Evolutionary conservation across 2,888 invertebrate genomes (phyloP).

Genomic region (Troides oblongomaculatus): DNA sequence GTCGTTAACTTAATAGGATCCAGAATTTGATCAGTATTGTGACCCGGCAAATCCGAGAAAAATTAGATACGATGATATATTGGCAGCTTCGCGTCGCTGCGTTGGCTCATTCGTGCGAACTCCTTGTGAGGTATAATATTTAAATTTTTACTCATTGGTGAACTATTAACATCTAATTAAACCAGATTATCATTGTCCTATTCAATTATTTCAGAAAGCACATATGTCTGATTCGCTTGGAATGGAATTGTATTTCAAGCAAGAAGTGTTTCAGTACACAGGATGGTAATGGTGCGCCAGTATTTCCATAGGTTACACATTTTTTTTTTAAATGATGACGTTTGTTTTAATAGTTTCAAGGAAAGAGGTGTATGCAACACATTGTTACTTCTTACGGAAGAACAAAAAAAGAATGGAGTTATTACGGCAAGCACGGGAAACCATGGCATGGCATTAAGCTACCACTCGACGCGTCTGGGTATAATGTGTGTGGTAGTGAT

Average conservation of each 20-base stretch:
- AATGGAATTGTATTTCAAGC: conserved; percentile 94
- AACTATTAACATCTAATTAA: neutral
- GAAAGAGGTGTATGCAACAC: conserved; percentile 95
- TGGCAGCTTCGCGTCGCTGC: conserved; percentile 84
- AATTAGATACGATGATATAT: conserved; percentile 82
- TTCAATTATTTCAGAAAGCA: conserved; percentile 81
- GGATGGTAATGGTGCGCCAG: conserved; percentile 83
- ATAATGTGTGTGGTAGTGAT: conserved; percentile 86
- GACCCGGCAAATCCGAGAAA: conserved; percentile 67
- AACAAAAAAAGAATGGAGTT: conserved; percentile 88
- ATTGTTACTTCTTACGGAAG: conserved; percentile 84
- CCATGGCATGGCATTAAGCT: conserved; percentile 89
- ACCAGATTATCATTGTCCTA: neutral
- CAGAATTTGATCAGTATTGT: conserved; percentile 53
- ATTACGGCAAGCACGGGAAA: conserved; percentile 95
- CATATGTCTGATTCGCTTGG: conserved; percentile 86
- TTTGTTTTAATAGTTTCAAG: conserved; percentile 86
- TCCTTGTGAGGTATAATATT: conserved; percentile 74
- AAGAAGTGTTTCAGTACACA: conserved; percentile 94
- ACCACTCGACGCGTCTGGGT: conserved; percentile 85
- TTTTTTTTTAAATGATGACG: neutral
- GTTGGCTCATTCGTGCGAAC: conserved; percentile 81
- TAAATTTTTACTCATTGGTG: neutral
- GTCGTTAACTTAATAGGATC: conserved; percentile 7
- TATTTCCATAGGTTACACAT: neutral